Percentiles rank a stretch among this genome's conserved stretches.
phyloP scores from a whole-genome alignment of 2,113 vertebrate genomes.

The Chaetodon auriga region DNA sequence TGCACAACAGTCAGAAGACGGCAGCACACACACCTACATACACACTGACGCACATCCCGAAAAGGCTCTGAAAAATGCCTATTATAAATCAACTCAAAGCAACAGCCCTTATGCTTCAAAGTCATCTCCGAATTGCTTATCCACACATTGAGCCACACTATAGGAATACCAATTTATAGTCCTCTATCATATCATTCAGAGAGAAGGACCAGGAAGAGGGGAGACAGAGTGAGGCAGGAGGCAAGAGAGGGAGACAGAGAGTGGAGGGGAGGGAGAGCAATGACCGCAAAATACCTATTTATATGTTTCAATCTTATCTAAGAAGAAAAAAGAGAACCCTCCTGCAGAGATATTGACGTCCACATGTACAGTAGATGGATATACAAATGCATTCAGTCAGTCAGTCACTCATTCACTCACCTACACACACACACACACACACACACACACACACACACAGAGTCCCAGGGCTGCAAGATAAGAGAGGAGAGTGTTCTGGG shows the following conservation, averaged over 20 bases:
- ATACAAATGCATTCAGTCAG: slow-evolving; percentile 34
- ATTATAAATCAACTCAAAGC: slow-evolving; percentile 71
- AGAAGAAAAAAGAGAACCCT: neutral
- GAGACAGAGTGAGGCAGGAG: neutral
- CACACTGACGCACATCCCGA: neutral
- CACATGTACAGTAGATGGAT: slow-evolving; percentile 39
- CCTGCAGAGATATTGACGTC: slow-evolving; percentile 17
- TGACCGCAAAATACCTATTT: slow-evolving; percentile 43
- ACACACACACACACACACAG: slow-evolving; percentile 4
- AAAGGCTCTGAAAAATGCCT: slow-evolving; percentile 25
- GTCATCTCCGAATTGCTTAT: slow-evolving; percentile 78
- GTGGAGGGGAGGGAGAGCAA: slow-evolving; percentile 1
- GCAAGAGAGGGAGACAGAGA: slow-evolving; percentile 6
- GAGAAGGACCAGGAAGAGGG: neutral
- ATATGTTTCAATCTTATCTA: slow-evolving; percentile 42
- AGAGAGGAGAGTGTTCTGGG: slow-evolving; percentile 81
- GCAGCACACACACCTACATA: neutral
- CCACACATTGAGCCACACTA: slow-evolving; percentile 62
- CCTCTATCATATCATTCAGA: slow-evolving; percentile 57
- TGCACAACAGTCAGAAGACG: slow-evolving; percentile 2
- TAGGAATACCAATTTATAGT: slow-evolving; percentile 70
- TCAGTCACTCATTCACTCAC: neutral
- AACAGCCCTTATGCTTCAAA: slow-evolving; percentile 75
- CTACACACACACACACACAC: slow-evolving; percentile 21
- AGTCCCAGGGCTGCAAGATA: slow-evolving; percentile 71